These are phyloP conservation scores for Echiichthys vipera DNA, from an alignment of 2,797 vertebrate species.

Conservation along the genomic window DNA sequence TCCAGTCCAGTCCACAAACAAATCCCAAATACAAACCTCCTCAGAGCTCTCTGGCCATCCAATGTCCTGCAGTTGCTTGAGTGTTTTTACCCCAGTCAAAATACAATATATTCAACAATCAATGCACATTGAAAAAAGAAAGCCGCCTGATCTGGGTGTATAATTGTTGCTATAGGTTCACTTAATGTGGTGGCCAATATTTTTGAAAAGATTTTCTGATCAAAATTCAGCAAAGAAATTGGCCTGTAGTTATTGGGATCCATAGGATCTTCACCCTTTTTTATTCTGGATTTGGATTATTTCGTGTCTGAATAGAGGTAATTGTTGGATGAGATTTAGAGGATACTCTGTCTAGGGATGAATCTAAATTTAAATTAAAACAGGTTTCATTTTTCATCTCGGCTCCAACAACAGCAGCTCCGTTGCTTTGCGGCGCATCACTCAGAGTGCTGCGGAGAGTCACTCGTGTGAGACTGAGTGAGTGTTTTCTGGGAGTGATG, in stretches of 20 bases:
- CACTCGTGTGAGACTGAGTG: conserved; percentile 85
- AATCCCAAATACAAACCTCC: conserved; percentile 1
- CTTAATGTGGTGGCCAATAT: too few species aligned
- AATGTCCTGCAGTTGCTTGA: not conserved
- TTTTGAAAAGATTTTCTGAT: too few species aligned
- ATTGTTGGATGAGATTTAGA: too few species aligned
- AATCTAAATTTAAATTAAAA: too few species aligned
- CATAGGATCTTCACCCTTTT: too few species aligned
- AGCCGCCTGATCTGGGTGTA: too few species aligned
- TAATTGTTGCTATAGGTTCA: too few species aligned
- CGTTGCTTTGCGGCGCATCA: conserved; percentile 76
- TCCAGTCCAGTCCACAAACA: not conserved
- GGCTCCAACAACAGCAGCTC: conserved; percentile 47
- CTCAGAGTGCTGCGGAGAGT: conserved; percentile 89
- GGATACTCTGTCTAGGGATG: too few species aligned
- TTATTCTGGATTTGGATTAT: too few species aligned
- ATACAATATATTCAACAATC: not conserved
- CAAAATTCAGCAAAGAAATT: too few species aligned
- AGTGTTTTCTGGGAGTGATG: conserved; percentile 69
- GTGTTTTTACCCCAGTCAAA: not conserved
- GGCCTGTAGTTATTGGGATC: too few species aligned
- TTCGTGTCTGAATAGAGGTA: too few species aligned
- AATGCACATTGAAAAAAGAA: not conserved
- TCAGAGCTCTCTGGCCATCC: not conserved
- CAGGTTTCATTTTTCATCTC: conserved; percentile 76